A percentile compares a stretch with the other conserved stretches of the same genome.
Evolutionary conservation across 2,797 vertebrate species (phyloP).

Genomic region (Catamblyrhynchus diadema): DNA sequence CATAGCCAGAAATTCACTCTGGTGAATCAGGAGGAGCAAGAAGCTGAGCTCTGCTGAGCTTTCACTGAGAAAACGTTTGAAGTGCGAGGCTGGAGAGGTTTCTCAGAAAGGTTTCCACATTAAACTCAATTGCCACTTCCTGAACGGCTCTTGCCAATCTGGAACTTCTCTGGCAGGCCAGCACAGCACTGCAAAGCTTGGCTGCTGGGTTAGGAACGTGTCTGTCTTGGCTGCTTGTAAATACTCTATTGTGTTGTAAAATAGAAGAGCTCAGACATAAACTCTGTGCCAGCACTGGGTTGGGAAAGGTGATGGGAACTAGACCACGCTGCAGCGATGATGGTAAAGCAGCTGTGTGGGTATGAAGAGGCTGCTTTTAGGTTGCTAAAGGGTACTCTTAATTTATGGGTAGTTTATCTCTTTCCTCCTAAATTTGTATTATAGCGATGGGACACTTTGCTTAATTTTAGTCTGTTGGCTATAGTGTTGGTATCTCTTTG

Average conservation of each 20-base stretch:
- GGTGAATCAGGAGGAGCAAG: background rate
- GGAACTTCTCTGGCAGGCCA: background rate
- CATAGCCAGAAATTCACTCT: background rate
- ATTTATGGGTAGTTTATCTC: background rate
- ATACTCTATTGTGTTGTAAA: constrained; percentile 42
- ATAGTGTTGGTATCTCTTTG: background rate
- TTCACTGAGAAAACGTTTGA: background rate
- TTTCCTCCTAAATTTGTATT: constrained; percentile 1
- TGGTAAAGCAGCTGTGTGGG: background rate
- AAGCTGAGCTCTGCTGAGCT: background rate
- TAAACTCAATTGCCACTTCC: background rate
- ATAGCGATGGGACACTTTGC: background rate
- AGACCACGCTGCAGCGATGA: background rate
- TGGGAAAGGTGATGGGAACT: background rate
- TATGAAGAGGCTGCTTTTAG: constrained; percentile 5
- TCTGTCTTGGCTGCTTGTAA: constrained; percentile 18
- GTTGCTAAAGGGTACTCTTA: constrained; percentile 33
- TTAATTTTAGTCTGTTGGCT: background rate
- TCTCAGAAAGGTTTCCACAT: background rate
- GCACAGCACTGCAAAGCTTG: background rate
- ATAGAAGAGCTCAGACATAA: background rate
- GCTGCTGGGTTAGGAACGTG: background rate
- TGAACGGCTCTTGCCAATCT: background rate
- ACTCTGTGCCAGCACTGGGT: background rate
- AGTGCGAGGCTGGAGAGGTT: background rate